Conservation (phyloP, 2,113 vertebrate genomes). For the Nothobranchius kuhntae region DNA sequence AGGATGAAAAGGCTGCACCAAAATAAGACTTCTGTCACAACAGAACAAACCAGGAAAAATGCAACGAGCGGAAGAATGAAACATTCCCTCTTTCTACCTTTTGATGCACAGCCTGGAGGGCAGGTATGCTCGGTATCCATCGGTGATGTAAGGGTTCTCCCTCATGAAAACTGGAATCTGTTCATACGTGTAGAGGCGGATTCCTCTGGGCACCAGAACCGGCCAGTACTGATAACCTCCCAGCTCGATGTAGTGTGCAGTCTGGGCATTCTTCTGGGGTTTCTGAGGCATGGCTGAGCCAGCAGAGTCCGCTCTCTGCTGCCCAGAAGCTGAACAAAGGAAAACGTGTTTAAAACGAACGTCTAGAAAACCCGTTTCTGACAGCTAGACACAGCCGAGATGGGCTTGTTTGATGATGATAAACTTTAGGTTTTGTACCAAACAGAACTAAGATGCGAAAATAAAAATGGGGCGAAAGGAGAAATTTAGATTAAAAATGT, state of each 20-base stretch:
- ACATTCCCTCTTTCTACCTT: conserved; percentile 76
- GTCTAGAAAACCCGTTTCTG: neutral
- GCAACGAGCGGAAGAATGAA: neutral
- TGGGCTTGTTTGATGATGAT: too few species aligned
- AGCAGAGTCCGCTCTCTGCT: neutral
- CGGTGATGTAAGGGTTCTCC: conserved; percentile 96
- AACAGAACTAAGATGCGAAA: too few species aligned
- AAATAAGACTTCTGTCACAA: neutral
- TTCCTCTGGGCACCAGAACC: conserved; percentile 89
- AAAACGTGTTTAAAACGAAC: neutral
- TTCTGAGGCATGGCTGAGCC: conserved; percentile 85
- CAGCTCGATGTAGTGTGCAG: conserved; percentile 91
- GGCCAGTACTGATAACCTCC: conserved; percentile 96
- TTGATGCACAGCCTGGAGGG: conserved; percentile 91
- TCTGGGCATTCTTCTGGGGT: conserved; percentile 84
- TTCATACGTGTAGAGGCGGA: conserved; percentile 92
- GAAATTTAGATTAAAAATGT: too few species aligned
- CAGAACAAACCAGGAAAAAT: neutral
- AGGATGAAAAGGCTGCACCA: conserved; percentile 88
- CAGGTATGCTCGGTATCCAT: conserved; percentile 94
- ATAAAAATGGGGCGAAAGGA: too few species aligned
- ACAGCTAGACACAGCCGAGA: too few species aligned
- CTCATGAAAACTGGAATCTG: conserved; percentile 91
- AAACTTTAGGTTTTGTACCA: too few species aligned
- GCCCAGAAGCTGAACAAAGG: conserved; percentile 18